Evolutionary conservation across 2,797 vertebrate species (phyloP), one percentile per base, ranked within the genome.

Genomic region (Pangasius larnaudii): DNA sequence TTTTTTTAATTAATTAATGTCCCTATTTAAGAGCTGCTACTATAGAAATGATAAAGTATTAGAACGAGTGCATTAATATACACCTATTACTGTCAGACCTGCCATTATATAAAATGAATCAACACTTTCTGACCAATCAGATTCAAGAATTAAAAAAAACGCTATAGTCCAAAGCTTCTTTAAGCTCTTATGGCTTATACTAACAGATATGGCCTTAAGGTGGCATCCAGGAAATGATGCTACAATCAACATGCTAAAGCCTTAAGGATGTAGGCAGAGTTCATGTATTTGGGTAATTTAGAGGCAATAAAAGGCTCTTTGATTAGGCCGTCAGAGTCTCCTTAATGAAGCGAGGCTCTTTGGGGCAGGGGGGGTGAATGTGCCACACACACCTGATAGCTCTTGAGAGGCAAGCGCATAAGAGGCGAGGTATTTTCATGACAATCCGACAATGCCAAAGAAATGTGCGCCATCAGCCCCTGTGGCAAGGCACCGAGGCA

Each of bases 381-480:
- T 92, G 93, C 92, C 96, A 96, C 85, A 93, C 93, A 96, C 95
- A 97, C 96, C 96, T 96, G 96, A 97, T 94, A 93, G 93, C 94
- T 93, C 95, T 96, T 91, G 89, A 97, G 94, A 91, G 87, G 85
- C 92, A 91, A 94, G 84, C 51, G 16, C 92, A 95, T 94, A 94
- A 92, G 91, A 92, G 90, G 92, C 94, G 93, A 92, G 91, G 92
- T 93, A 93, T 95, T 96, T 95, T 94, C 89, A 93, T 94, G 91
- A 93, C 94, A 95, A 94, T 94, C 94, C 93, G 92, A 93, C 95
- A 95, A 96, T 94, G 93, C 96, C 92, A 90, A 88, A 91, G 92
- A 93, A 90, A 82, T 24, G 89, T 92, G 90, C 93, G 94, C 96
- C 96, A 96, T 96, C 95, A 95, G 94, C 93, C 91, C 93, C 94